Evolutionary conservation across 2,888 invertebrate genomes (phyloP).

Genomic region (Idaea straminata): DNA sequence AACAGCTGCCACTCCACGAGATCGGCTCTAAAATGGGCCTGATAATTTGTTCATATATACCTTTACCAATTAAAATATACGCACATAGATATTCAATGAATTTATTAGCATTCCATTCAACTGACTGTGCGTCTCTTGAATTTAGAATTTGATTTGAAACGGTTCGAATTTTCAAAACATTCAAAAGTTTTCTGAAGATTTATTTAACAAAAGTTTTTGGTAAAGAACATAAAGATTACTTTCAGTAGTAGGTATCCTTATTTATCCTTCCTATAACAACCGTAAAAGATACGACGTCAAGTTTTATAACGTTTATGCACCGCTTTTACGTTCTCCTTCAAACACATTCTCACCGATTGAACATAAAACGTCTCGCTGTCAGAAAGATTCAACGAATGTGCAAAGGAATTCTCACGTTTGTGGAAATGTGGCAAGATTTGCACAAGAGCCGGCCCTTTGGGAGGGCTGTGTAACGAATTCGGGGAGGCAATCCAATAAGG

Average conservation of each 20-base stretch:
- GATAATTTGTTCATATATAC: slow-evolving; percentile 37
- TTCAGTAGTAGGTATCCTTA: neutral
- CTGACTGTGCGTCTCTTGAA: no score
- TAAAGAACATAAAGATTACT: neutral
- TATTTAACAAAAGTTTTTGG: slow-evolving; percentile 6
- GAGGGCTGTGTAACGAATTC: slow-evolving; percentile 40
- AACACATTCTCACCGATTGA: slow-evolving; percentile 51
- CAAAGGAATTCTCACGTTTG: slow-evolving; percentile 48
- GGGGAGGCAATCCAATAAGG: slow-evolving; percentile 44
- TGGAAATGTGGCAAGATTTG: slow-evolving; percentile 53
- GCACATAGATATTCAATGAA: no score
- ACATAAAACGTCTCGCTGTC: slow-evolving; percentile 54
- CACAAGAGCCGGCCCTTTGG: slow-evolving; percentile 48
- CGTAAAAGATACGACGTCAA: neutral
- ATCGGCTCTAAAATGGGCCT: slow-evolving; percentile 32
- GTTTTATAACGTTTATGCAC: slow-evolving; percentile 34
- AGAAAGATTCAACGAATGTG: slow-evolving; percentile 47
- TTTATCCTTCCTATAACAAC: neutral
- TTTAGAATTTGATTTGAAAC: no score
- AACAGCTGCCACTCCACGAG: slow-evolving; percentile 34
- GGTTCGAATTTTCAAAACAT: no score
- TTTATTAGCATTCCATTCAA: no score
- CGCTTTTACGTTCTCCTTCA: slow-evolving; percentile 41
- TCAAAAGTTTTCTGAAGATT: no score
- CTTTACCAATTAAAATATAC: neutral